A percentile compares a stretch with the other conserved stretches of the same genome.
These are phyloP conservation scores for Nymphalis polychloros DNA, from an alignment of 2,888 invertebrate genomes.

Conservation along the genomic window DNA sequence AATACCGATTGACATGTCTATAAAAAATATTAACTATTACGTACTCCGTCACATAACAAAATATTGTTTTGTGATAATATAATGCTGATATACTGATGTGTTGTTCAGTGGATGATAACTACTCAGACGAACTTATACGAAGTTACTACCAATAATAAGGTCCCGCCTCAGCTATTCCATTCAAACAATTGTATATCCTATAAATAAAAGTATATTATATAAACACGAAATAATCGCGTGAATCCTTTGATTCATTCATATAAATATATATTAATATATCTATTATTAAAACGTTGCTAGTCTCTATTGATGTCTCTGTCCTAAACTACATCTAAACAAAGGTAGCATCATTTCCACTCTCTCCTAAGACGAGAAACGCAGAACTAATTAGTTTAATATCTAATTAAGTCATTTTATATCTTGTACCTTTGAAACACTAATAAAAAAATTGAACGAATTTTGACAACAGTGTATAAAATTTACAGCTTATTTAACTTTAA, in stretches of 20 bases:
- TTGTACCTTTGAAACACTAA: background rate
- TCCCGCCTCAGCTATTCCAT: no score
- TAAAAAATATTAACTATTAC: no score
- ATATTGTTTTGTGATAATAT: no score
- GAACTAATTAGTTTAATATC: background rate
- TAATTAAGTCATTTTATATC: background rate
- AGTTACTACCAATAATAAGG: no score
- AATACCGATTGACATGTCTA: no score
- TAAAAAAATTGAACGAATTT: background rate
- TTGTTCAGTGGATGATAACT: no score
- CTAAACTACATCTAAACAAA: slow-evolving; percentile 66
- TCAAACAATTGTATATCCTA: no score
- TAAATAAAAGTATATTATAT: background rate
- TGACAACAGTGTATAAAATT: background rate
- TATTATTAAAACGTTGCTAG: slow-evolving; percentile 11
- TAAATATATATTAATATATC: background rate
- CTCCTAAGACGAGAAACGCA: slow-evolving; percentile 39
- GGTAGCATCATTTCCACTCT: slow-evolving; percentile 62
- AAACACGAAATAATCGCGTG: background rate
- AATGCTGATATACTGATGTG: no score
- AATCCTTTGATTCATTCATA: background rate
- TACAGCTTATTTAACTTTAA: no score
- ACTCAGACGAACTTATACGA: no score
- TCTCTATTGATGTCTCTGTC: slow-evolving; percentile 50
- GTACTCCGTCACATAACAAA: no score